These are phyloP conservation scores for Tetragonula clypearis DNA, from an alignment of 1,140 invertebrate species.

Conservation along the genomic window DNA sequence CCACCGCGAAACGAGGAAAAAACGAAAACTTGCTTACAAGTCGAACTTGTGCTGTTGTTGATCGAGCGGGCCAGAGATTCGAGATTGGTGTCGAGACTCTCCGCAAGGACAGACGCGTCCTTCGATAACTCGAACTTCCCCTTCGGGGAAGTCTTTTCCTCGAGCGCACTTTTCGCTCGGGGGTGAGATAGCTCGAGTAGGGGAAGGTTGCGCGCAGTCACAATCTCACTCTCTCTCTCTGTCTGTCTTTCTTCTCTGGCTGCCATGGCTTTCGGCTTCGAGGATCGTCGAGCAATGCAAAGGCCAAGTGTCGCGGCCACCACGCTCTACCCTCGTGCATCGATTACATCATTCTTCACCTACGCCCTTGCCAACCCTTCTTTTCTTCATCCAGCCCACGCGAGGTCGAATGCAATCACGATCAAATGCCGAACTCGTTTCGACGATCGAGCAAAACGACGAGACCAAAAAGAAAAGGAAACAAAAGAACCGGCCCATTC, in stretches of 20 bases:
- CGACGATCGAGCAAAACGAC: too few species aligned
- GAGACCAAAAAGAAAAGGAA: neutral
- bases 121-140: constrained; percentile 46
- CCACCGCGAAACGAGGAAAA: neutral
- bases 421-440: neutral
- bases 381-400: too few species aligned
- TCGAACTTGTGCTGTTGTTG: too few species aligned
- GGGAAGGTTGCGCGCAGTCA: neutral
- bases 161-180: constrained; percentile 20
- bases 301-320: constrained; percentile 56
- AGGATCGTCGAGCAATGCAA: constrained; percentile 41
- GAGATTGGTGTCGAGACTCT: constrained; percentile 36
- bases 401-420: constrained; percentile 41
- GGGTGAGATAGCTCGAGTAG: too few species aligned
- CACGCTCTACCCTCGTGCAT: constrained; percentile 53
- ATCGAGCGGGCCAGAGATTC: neutral
- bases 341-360: constrained; percentile 54
- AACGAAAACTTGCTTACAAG: too few species aligned
- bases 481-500: neutral
- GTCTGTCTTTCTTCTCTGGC: neutral
- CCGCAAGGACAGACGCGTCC: constrained; percentile 59
- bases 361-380: neutral
- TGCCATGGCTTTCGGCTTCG: constrained; percentile 34
- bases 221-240: neutral
- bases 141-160: constrained; percentile 53